Conservation (phyloP, 1,140 invertebrate species). For the Zaprionus vittiger region DNA sequence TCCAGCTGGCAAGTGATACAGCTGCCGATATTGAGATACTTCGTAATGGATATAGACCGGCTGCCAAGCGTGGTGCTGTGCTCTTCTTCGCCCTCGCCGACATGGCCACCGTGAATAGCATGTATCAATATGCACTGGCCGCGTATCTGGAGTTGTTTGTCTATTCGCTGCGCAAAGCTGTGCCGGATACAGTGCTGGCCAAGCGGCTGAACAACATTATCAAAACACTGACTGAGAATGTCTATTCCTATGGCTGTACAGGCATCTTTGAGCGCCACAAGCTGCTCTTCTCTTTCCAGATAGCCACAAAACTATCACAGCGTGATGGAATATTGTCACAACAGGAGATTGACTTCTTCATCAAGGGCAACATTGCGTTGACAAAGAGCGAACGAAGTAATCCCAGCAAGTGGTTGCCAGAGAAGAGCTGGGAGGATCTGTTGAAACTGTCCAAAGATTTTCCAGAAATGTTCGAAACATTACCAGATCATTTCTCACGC, state of each 20-base stretch:
- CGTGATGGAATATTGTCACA: slow-evolving; percentile 87
- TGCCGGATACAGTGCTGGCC: slow-evolving; percentile 89
- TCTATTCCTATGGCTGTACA: slow-evolving; percentile 95
- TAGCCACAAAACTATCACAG: slow-evolving; percentile 92
- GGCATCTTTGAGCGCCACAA: slow-evolving; percentile 96
- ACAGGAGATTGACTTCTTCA: slow-evolving; percentile 94
- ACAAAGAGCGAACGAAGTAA: slow-evolving; percentile 89
- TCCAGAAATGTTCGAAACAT: slow-evolving; percentile 87
- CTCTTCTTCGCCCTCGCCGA: slow-evolving; percentile 95
- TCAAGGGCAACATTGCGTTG: slow-evolving; percentile 92
- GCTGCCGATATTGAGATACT: slow-evolving; percentile 91
- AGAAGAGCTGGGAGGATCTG: slow-evolving; percentile 92
- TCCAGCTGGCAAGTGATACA: slow-evolving; percentile 90
- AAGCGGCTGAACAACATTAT: slow-evolving; percentile 93
- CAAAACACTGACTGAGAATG: slow-evolving; percentile 91
- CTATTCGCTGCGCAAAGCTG: slow-evolving; percentile 91
- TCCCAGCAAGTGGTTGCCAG: slow-evolving; percentile 90
- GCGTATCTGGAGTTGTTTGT: slow-evolving; percentile 92
- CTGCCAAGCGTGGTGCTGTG: slow-evolving; percentile 92
- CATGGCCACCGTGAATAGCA: slow-evolving; percentile 92
- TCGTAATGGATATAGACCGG: slow-evolving; percentile 92
- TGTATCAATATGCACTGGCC: slow-evolving; percentile 96
- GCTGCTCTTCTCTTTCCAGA: slow-evolving; percentile 95
- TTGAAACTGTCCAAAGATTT: slow-evolving; percentile 90
- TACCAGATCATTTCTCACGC: slow-evolving; percentile 88